Evolutionary conservation across 1,140 invertebrate genomes (phyloP), one percentile per base, ranked within the genome.

Genomic region (Leguminivora glycinivorella): DNA sequence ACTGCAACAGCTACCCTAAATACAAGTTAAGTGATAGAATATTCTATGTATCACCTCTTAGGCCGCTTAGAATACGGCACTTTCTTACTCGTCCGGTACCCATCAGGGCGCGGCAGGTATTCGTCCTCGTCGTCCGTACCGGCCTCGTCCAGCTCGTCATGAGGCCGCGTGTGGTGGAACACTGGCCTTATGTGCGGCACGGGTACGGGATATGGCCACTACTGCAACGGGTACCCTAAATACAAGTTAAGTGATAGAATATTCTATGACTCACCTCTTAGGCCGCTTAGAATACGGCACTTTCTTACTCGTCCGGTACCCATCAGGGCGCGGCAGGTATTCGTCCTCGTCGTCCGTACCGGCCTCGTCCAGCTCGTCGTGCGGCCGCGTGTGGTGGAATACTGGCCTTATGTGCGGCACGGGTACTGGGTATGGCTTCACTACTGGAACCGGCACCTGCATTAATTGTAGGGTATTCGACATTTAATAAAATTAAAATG

Each of bases 131-230:
- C 88, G n/a, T 80, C 69, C 19, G 76, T 69, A 0, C 24, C 6
- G 7, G 83, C 83, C 31, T 74, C 74, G 5, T 89, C 85, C 17
- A 74, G 73, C 10, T 82, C 80, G 12, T 86, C 81, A 31, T 84
- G 80, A 12, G 78, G 78, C 63, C 81, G 80, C 10, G 84, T 77
- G 71, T 92, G 89, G 70, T 92, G 91, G 73, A 91, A 92, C 73
- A 95, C 87, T 47, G 94, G 93, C 69, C 94, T 93, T 75, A 95
- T 93, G 72, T 95, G 91, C 1, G 94, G 94, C 67, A 95, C 90
- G 67, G 94, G 93, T 17, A 95, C 93, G 22, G 94, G 94, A 71
- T 94, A 94, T 1, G 94, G 94, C 75, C n/a, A n/a, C n/a, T n/a
- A n/a, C n/a, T 31, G 29, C 29, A 31, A 5, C 29, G 4, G 29